Base-by-base conservation (phyloP, 1,140 invertebrate genomes). In the Drosophila leontia region DNA sequence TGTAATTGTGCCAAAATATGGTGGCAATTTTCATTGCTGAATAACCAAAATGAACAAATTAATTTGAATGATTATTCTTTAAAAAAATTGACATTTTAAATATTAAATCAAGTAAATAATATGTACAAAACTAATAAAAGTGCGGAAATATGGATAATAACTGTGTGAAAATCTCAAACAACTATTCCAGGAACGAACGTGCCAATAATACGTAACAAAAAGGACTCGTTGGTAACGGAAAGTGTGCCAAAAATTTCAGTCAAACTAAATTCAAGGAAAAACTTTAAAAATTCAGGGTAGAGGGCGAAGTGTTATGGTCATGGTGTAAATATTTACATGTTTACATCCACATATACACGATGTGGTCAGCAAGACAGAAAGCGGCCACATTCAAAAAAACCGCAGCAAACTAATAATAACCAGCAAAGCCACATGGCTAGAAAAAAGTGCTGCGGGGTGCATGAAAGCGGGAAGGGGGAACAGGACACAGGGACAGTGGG, bases 371-470 rank as follows among this genome's bases (percentile, higher is more conserved):
- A 86, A 69, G 80, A 72, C 44, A 63, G 62, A 83, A 77, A 80
- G 64, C 72, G 63, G 68, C 82, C 83, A 50, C 75, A 79, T 65
- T 41, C 61, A 72, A 58, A 65, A 50, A 82, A 88, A 83, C 84
- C 84, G 29, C 83, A 80, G 71, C 83, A 83, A 87, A 87, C 84
- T 87, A 87, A 87, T 87, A 87, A 87, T 87, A 87, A 78, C 84
- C 84, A 87, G 77, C 44, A 83, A 83, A 87, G 64, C 84, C 84
- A 75, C 84, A 80, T 42, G 45, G 55, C 50, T 64, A 65, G 51
- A 76, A 71, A 64, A 56, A 61, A 61, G 35, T 32, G 15, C 7
- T 26, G 13, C 7, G 41, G 42, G 17, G 39, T 15, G 32, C 7
- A 12, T 39, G 3, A n/a, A 44, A 57, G 34, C 2, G 11, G 7